Evolutionary conservation across 2,797 vertebrate genomes (phyloP), one percentile per base, ranked within the genome.

Genomic region (Euphonia xanthogaster): DNA sequence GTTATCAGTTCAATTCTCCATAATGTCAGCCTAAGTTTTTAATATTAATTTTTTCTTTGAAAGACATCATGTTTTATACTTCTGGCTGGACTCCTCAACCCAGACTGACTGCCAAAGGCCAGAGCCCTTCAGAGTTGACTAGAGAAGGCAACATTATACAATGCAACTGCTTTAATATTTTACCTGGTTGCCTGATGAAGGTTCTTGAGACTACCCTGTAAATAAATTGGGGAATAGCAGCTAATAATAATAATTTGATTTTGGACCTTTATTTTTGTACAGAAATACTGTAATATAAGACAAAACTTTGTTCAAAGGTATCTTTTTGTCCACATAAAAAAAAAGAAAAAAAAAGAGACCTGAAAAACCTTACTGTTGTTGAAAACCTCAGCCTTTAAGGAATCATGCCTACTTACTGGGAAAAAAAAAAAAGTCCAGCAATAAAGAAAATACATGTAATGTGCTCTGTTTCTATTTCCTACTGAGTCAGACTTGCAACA

Each of bases 231-330:
- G 86, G 61, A 71, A 72, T 90, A 88, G 68, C 82, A 75, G 95
- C 96, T 92, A 92, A 86, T 86, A 93, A 44, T 20, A 44, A 42
- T 60, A 85, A 90, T 82, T 95, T 95, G 96, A 78, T 95, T 92
- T 95, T 44, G 87, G 94, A 96, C 96, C 93, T 98, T 20, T 97
- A 97, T 98, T 98, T 98, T 98, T 98, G 92, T 98, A 98, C 86
- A 95, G 92, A 97, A 96, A 97, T 97, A 78, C 86, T 97, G 92
- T 97, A 97, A 98, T 96, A 96, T 95, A 97, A 96, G 91, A 89
- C 85, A 96, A 95, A 94, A 96, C 76, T 94, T 97, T 82, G 70
- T 92, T 91, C 82, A 72, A 82, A 86, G 68, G 15, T 91, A 50
- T 90, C 78, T 95, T 95, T 94, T 95, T 90, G 53, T 87, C 83